Evolutionary conservation across 1,140 invertebrate genomes (phyloP).

Genomic region (Drosophila bocki): DNA sequence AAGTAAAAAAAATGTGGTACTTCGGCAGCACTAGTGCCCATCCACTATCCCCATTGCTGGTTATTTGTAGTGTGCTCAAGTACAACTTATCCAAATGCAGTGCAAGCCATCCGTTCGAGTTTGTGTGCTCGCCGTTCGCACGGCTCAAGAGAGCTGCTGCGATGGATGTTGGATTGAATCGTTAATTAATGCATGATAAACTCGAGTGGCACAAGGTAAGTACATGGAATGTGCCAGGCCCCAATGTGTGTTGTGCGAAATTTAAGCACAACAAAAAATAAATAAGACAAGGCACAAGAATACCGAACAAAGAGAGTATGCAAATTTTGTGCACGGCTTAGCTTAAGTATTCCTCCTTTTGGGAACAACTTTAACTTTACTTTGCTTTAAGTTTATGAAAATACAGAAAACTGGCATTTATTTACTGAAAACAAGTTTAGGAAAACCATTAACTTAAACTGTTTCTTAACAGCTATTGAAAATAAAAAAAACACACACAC

Average conservation of each 20-base stretch:
- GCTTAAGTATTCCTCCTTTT: neutral
- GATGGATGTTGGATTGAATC: slow-evolving; percentile 46
- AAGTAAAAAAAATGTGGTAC: neutral
- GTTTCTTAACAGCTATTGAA: neutral
- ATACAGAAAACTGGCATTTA: neutral
- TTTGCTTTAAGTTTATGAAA: neutral
- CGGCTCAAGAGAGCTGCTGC: slow-evolving; percentile 34
- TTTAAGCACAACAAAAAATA: slow-evolving; percentile 3
- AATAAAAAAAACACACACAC: too few species aligned
- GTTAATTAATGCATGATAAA: slow-evolving; percentile 63
- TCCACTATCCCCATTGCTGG: slow-evolving; percentile 13
- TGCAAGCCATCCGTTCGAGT: slow-evolving; percentile 26
- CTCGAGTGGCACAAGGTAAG: slow-evolving; percentile 19
- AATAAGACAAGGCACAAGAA: slow-evolving; percentile 2
- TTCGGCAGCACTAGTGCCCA: neutral
- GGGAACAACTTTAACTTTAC: neutral
- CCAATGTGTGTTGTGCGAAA: slow-evolving; percentile 12
- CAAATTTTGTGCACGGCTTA: slow-evolving; percentile 24
- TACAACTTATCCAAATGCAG: slow-evolving; percentile 46
- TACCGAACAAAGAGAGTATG: slow-evolving; percentile 24
- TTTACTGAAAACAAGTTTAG: neutral
- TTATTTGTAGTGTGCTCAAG: slow-evolving; percentile 39
- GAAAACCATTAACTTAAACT: neutral
- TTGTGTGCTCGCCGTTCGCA: slow-evolving; percentile 42
- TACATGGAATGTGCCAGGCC: slow-evolving; percentile 7